Evolutionary conservation across 2,113 vertebrate genomes (phyloP).

Genomic region (Arvicanthis niloticus): DNA sequence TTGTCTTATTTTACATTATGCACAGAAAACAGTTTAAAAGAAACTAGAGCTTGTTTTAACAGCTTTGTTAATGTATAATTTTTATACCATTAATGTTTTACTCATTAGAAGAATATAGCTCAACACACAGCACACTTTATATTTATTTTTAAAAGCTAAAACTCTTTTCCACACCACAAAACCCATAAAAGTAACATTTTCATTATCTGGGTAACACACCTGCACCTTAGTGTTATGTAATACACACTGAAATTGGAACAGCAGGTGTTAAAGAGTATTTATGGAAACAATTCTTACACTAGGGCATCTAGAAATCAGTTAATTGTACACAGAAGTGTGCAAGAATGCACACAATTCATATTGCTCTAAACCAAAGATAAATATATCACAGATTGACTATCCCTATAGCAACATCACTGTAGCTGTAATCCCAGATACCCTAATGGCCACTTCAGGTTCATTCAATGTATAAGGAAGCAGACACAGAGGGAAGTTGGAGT

Average conservation of each 20-base stretch:
- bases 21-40: slow-evolving; percentile 29
- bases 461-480: neutral
- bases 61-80: slow-evolving; percentile 48
- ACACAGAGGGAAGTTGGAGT: neutral
- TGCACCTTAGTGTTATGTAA: slow-evolving; percentile 21
- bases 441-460: neutral
- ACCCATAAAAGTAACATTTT: slow-evolving; percentile 66
- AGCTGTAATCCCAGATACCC: slow-evolving; percentile 15
- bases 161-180: slow-evolving; percentile 45
- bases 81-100: slow-evolving; percentile 35
- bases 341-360: neutral
- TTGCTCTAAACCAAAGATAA: slow-evolving; percentile 24
- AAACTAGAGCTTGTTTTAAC: slow-evolving; percentile 38
- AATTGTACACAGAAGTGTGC: neutral
- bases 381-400: neutral
- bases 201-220: slow-evolving; percentile 19
- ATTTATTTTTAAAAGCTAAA: slow-evolving; percentile 46
- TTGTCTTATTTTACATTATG: slow-evolving; percentile 38
- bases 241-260: slow-evolving; percentile 34
- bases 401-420: neutral
- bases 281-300: slow-evolving; percentile 48
- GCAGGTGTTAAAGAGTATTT: slow-evolving; percentile 18
- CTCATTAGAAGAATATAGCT: slow-evolving; percentile 18
- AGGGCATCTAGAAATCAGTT: slow-evolving; percentile 34
- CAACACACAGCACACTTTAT: slow-evolving; percentile 25